Base-by-base conservation (phyloP, 2,888 invertebrate species). In the Anaspis maculata region DNA sequence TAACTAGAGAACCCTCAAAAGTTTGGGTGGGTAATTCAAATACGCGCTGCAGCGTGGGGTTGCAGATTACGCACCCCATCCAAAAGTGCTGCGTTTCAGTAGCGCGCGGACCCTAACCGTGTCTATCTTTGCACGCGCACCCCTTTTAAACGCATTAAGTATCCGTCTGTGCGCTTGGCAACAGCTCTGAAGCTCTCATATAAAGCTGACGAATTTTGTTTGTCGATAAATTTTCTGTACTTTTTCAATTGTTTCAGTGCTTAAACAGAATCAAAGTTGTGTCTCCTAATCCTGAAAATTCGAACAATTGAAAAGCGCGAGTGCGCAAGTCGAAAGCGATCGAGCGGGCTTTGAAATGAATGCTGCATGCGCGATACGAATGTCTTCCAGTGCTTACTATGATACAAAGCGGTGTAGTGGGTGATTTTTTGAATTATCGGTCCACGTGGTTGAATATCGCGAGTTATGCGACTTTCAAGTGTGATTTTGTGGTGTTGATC, bases 291-390 rank as follows among this genome's bases (percentile, higher is more conserved):
- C n/a, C n/a, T n/a, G n/a, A n/a, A n/a, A n/a, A n/a, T n/a, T n/a
- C n/a, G n/a, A n/a, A n/a, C n/a, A n/a, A n/a, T n/a, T 29, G 22
- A 29, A 37, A 37, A 33, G 33, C 32, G 25, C 11, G 19, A n/a
- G 22, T 33, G 49, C 51, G 52, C 53, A 49, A 29, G 37, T 36
- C 26, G 37, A 31, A 37, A 34, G 25, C 39, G 44, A 51, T 51
- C 50, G 49, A 52, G 50, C 50, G 49, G 47, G 48, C 45, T 49
- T 51, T 51, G 45, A 49, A 44, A 47, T 47, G 49, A 50, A 51
- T 45, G 46, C 40, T 35, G 41, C 35, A 51, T 48, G 50, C 48
- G 49, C 46, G 40, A 38, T 41, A 42, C 40, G 34, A 41, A 36
- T 38, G 38, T 37, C 46, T 45, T 46, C 31, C 53, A 53, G 53